Evolutionary conservation across 2,888 invertebrate genomes (phyloP).

Genomic region (Archips xylosteana): DNA sequence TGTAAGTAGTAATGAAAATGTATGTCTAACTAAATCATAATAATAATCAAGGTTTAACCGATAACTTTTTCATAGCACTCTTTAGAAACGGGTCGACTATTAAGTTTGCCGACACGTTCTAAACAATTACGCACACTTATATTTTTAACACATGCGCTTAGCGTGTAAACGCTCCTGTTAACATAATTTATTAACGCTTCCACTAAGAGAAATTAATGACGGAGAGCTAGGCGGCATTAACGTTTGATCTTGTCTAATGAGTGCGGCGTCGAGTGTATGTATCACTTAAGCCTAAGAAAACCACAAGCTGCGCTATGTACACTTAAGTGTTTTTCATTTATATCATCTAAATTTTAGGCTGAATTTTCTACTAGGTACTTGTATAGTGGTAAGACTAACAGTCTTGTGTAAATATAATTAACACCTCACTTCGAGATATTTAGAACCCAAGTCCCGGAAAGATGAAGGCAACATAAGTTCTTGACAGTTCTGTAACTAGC

Average conservation of each 20-base stretch:
- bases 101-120: neutral
- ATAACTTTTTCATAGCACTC: neutral
- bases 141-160: slow-evolving; percentile 33
- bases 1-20: neutral
- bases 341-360: neutral
- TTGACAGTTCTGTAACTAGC: neutral
- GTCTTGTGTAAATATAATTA: neutral
- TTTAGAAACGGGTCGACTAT: neutral
- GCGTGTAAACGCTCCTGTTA: slow-evolving; percentile 45
- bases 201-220: slow-evolving; percentile 49
- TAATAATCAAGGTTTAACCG: too few species aligned
- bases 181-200: slow-evolving; percentile 49
- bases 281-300: slow-evolving; percentile 57
- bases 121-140: slow-evolving; percentile 11
- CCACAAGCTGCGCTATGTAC: slow-evolving; percentile 49
- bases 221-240: slow-evolving; percentile 42
- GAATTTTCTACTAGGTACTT: neutral
- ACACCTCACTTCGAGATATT: neutral
- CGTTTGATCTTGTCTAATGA: slow-evolving; percentile 71
- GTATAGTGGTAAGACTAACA: neutral
- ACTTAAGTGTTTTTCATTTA: slow-evolving; percentile 1
- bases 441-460: neutral
- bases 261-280: slow-evolving; percentile 58
- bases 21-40: too few species aligned
- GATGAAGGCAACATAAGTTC: neutral